Percentiles rank a stretch among this genome's conserved stretches.
These are phyloP conservation scores for Amphiduros pacificus DNA, from an alignment of 2,888 invertebrate species.

Conservation along the genomic window DNA sequence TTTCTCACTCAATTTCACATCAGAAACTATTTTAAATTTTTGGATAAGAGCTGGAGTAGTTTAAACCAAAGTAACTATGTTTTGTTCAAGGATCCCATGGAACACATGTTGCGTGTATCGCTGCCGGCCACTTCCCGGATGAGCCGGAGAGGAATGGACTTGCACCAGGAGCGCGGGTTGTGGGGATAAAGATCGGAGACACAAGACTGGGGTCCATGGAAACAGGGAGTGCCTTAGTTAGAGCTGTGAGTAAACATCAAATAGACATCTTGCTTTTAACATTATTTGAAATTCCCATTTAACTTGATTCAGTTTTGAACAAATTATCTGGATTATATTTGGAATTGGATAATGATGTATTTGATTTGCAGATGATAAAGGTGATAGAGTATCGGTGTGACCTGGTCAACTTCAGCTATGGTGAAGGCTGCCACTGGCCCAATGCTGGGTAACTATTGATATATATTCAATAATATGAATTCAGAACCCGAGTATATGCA, in stretches of 20 bases:
- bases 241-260: slow-evolving; percentile 73
- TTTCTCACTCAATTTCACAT: too few species aligned
- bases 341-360: neutral
- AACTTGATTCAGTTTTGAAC: too few species aligned
- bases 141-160: slow-evolving; percentile 88
- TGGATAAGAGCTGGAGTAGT: too few species aligned
- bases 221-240: slow-evolving; percentile 87
- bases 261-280: neutral
- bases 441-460: slow-evolving; percentile 84
- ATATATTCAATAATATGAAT: too few species aligned
- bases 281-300: neutral
- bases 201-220: slow-evolving; percentile 92
- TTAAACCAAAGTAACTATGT: too few species aligned
- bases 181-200: slow-evolving; percentile 91
- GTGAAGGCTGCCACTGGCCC: slow-evolving; percentile 91
- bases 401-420: slow-evolving; percentile 97
- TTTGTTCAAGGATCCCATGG: slow-evolving; percentile 81
- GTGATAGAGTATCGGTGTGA: slow-evolving; percentile 66
- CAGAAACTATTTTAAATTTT: too few species aligned
- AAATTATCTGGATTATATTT: too few species aligned
- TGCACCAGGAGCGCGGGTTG: slow-evolving; percentile 93
- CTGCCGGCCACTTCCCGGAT: slow-evolving; percentile 85
- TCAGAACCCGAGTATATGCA: too few species aligned
- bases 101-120: slow-evolving; percentile 96
- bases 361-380: slow-evolving; percentile 58